phyloP scores from a whole-genome alignment of 2,113 vertebrate species.

The Xerus inauris region DNA sequence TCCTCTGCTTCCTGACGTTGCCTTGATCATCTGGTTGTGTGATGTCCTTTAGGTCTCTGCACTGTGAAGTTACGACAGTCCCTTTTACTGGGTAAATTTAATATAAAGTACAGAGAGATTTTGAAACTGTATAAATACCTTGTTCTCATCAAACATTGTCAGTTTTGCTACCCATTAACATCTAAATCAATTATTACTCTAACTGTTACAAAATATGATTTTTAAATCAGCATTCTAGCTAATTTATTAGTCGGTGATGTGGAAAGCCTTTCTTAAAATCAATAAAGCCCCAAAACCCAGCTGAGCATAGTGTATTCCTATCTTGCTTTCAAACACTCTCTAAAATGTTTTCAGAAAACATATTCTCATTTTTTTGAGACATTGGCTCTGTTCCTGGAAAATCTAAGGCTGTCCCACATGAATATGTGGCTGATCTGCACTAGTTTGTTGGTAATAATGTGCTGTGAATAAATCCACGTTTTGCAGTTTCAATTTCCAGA shows the following conservation, averaged over 20 bases:
- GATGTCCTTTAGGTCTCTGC: background rate
- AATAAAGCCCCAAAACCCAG: background rate
- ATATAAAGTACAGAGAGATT: background rate
- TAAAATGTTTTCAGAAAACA: conserved; percentile 17
- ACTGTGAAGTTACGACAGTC: background rate
- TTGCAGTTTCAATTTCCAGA: conserved; percentile 56
- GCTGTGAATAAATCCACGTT: background rate
- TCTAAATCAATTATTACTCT: background rate
- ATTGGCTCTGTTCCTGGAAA: background rate
- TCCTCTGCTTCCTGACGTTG: background rate
- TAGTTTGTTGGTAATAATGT: background rate
- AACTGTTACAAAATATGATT: background rate
- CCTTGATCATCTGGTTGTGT: background rate
- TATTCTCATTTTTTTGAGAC: background rate
- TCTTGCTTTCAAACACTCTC: background rate
- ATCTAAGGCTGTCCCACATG: background rate
- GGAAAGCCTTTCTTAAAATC: background rate
- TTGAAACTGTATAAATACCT: background rate
- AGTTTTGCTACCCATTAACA: background rate
- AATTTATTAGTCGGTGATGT: background rate
- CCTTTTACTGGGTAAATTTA: background rate
- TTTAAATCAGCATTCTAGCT: background rate
- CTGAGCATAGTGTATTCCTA: background rate
- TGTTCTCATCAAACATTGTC: background rate
- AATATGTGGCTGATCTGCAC: background rate